These are phyloP conservation scores for Cossypha dichroa DNA, from an alignment of 2,797 vertebrate species.

Conservation along the genomic window DNA sequence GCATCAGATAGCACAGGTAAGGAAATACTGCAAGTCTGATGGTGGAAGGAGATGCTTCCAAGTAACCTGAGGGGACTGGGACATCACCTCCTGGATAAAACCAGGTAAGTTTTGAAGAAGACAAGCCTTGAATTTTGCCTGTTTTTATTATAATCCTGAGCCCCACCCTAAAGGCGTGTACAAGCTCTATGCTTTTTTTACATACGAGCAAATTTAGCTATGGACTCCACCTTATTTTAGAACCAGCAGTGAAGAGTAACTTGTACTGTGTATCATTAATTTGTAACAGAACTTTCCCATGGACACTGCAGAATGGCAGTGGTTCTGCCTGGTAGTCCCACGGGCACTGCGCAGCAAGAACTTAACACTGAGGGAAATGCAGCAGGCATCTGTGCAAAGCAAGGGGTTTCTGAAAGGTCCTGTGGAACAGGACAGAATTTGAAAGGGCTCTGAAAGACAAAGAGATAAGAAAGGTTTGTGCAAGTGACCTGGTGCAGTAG, in stretches of 20 bases:
- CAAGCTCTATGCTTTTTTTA: background rate
- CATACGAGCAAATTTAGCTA: background rate
- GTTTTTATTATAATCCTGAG: background rate
- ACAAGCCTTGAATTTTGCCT: background rate
- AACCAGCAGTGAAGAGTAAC: background rate
- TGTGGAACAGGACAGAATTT: background rate
- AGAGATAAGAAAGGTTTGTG: background rate
- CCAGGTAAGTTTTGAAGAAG: background rate
- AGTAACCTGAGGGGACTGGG: background rate
- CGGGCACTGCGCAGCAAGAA: background rate
- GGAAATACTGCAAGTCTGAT: background rate
- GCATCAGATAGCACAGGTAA: background rate
- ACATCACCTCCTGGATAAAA: background rate
- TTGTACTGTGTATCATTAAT: background rate
- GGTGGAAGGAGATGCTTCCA: background rate
- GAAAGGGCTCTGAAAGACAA: background rate
- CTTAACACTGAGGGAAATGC: background rate
- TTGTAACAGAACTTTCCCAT: background rate
- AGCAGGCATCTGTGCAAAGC: background rate
- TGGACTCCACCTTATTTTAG: background rate
- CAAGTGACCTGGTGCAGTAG: conserved; percentile 84
- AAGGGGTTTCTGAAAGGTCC: background rate
- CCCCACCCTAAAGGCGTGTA: background rate
- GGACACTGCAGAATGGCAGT: background rate
- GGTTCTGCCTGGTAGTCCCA: background rate